phyloP scores from a whole-genome alignment of 2,888 invertebrate species.

The Acholoe squamosa region DNA sequence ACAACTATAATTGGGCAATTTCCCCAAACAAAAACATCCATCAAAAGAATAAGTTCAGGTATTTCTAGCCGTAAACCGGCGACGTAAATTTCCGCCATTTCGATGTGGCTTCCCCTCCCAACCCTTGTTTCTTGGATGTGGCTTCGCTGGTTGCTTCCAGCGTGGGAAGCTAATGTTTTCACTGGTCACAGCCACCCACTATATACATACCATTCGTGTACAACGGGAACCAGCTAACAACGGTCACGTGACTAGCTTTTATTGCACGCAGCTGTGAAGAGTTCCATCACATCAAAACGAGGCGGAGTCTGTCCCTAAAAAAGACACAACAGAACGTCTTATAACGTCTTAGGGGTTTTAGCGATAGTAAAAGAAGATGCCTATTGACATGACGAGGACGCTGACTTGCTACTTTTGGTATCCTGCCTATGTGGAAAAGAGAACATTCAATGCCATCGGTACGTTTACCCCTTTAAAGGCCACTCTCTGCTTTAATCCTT shows the following conservation, averaged over 20 bases:
- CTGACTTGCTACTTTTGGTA: background rate
- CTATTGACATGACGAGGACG: background rate
- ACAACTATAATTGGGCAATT: too few species aligned
- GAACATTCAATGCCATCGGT: background rate
- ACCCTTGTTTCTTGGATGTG: background rate
- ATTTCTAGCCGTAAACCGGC: too few species aligned
- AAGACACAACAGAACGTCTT: background rate
- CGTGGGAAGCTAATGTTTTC: background rate
- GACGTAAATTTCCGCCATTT: background rate
- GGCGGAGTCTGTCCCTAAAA: background rate
- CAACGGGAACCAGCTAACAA: background rate
- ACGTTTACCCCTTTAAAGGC: too few species aligned
- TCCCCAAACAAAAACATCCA: too few species aligned
- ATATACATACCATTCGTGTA: constrained; percentile 30
- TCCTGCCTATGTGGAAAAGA: background rate
- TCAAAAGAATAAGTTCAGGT: too few species aligned
- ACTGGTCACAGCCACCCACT: constrained; percentile 12
- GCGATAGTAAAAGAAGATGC: background rate
- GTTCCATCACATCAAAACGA: background rate
- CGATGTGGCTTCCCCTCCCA: background rate
- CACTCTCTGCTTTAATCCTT: too few species aligned
- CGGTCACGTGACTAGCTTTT: background rate
- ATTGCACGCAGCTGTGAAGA: background rate
- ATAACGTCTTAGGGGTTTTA: constrained; percentile 30
- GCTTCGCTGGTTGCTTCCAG: background rate